phyloP scores from a whole-genome alignment of 1,140 invertebrate species.

The Drosophila watanabei region DNA sequence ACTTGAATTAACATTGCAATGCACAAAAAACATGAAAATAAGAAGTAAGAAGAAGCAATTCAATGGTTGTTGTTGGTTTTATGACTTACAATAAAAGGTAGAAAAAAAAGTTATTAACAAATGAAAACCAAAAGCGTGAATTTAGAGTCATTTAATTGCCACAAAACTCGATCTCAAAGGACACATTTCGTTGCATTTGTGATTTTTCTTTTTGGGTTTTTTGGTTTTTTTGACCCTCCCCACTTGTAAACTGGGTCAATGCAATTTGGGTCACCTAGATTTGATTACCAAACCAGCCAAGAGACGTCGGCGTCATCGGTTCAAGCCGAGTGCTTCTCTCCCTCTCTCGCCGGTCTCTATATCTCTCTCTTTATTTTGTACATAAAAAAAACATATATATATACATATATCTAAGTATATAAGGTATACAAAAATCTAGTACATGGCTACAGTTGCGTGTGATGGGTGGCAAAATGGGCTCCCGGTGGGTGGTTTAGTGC shows the following conservation, averaged over 20 bases:
- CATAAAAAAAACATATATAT: constrained; percentile 5
- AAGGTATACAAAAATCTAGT: constrained; percentile 33
- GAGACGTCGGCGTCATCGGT: constrained; percentile 46
- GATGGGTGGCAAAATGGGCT: constrained; percentile 21
- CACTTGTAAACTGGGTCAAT: constrained; percentile 50
- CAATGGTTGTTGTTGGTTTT: constrained; percentile 37
- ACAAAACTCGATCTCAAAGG: constrained; percentile 52
- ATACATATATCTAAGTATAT: neutral
- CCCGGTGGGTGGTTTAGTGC: constrained; percentile 29
- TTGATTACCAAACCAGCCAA: constrained; percentile 63
- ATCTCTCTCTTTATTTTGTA: constrained; percentile 26
- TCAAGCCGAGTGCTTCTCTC: constrained; percentile 41
- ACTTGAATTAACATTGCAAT: constrained; percentile 47
- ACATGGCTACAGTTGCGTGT: constrained; percentile 48
- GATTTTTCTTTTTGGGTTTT: neutral
- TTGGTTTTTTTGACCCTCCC: constrained; percentile 8
- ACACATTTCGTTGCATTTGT: constrained; percentile 41
- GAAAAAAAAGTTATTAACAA: constrained; percentile 13
- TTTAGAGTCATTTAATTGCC: constrained; percentile 1
- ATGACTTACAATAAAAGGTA: constrained; percentile 20
- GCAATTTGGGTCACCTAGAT: constrained; percentile 67
- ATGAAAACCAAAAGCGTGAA: neutral
- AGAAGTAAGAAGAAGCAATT: constrained; percentile 21
- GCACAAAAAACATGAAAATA: constrained; percentile 24
- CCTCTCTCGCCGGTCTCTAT: constrained; percentile 22